Conservation (phyloP, 2,797 vertebrate species). For the Hylomyscus alleni region DNA sequence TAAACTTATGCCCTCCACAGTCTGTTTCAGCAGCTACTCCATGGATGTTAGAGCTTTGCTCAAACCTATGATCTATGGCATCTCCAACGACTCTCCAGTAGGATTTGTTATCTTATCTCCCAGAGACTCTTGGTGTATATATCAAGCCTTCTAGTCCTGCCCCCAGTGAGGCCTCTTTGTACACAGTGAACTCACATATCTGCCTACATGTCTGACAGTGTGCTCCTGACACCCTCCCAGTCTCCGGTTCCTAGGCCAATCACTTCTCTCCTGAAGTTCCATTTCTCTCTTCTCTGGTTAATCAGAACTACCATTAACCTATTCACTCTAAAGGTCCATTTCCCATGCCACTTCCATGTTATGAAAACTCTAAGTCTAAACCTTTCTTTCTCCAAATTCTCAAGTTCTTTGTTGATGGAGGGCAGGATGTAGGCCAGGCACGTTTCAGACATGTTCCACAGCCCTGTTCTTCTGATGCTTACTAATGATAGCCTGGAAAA, state of each 20-base stretch:
- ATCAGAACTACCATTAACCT: not conserved
- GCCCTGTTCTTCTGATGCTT: not conserved
- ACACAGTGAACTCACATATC: not conserved
- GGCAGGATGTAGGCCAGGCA: not conserved
- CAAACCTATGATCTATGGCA: not conserved
- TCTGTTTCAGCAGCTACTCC: not conserved
- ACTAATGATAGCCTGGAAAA: not conserved
- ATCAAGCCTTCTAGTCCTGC: not conserved
- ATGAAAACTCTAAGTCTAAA: not conserved
- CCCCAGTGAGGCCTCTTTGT: not conserved
- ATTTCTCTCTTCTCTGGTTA: conserved; percentile 22
- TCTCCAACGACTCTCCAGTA: not conserved
- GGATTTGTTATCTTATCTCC: not conserved
- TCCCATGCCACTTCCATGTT: not conserved
- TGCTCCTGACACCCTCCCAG: not conserved
- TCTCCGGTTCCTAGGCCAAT: not conserved
- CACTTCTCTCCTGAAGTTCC: not conserved
- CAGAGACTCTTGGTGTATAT: not conserved
- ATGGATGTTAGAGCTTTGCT: not conserved
- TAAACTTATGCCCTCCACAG: not conserved
- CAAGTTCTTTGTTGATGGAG: not conserved
- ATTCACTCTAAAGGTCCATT: not conserved
- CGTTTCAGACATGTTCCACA: not conserved
- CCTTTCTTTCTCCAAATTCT: not conserved
- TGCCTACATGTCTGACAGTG: not conserved